Base-by-base conservation (phyloP, 2,797 vertebrate genomes). In the Syngnathus rostellatus region DNA sequence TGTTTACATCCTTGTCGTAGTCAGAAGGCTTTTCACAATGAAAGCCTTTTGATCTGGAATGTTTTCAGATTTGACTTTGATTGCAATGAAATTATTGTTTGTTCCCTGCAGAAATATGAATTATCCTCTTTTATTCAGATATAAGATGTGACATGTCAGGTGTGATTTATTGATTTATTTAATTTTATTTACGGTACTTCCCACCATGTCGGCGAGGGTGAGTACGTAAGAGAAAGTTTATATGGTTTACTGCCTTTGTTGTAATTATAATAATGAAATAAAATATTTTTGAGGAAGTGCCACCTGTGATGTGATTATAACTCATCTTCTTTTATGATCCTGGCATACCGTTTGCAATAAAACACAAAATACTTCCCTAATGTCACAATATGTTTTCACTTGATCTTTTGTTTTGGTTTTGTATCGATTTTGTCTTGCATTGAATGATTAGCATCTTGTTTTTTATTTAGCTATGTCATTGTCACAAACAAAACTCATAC, bases 271-370 rank as follows among this genome's bases (percentile, higher is more conserved):
- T 51, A 45, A 43, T 41, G 60, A 21, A 6, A 23, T 43, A 7
- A 45, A 41, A 62, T 45, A 65, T 81, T 83, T 66, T 81, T 78
- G 85, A 74, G 72, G 70, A 86, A 72, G 67, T 81, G 70, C 48
- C 37, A 72, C 57, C 60, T 72, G 68, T 75, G 48, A 70, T 73
- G 45, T 71, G 63, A 64, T 62, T 1, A 37, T 46, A 16, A 62
- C 60, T 8, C 39, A 37, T 16, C 55, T 57, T 31, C 6, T 57
- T 57, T 57, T 6, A 3, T 54, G 53, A 25, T 6, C 55, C 14
- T 16, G 14, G 6, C 12, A 37, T 57, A 57, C 37, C 37, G 12
- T 38, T 38, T 25, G 53, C 9, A 54, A 11, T 54, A 12, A 54
- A 48, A 48, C 16, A 48, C 10, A 54, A 55, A 31, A 55, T 38